phyloP scores from a whole-genome alignment of 2,888 invertebrate species.

The Ypsolopha scabrella region DNA sequence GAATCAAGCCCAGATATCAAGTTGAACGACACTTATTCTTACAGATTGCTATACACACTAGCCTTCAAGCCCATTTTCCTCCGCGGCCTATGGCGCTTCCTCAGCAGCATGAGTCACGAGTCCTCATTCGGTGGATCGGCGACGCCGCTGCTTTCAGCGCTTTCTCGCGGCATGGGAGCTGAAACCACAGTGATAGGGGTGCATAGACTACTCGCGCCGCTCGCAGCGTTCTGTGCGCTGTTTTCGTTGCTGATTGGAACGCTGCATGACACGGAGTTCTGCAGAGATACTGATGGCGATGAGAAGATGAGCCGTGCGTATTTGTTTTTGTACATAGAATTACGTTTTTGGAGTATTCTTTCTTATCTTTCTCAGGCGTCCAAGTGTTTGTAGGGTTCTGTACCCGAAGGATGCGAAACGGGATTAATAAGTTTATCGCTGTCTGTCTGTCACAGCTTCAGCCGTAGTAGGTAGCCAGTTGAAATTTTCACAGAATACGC shows the following conservation, averaged over 20 bases:
- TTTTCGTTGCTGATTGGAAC: constrained; percentile 85
- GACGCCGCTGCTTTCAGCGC: constrained; percentile 73
- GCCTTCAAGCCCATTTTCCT: constrained; percentile 85
- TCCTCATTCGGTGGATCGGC: constrained; percentile 53
- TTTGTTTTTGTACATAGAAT: neutral
- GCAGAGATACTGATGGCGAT: constrained; percentile 47
- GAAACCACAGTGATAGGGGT: constrained; percentile 70
- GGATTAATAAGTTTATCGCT: too few species aligned
- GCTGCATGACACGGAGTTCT: constrained; percentile 88
- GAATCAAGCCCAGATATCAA: too few species aligned
- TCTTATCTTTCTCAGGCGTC: too few species aligned
- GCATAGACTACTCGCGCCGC: constrained; percentile 77
- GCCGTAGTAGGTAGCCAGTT: too few species aligned
- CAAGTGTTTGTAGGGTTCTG: too few species aligned
- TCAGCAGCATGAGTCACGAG: constrained; percentile 50
- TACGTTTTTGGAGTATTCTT: neutral
- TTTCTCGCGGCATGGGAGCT: constrained; percentile 75
- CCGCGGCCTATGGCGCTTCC: constrained; percentile 78
- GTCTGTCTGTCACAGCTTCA: too few species aligned
- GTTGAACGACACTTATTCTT: constrained; percentile 5
- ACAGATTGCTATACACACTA: constrained; percentile 80
- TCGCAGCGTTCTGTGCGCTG: constrained; percentile 87
- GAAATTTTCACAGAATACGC: too few species aligned
- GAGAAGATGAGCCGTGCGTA: constrained; percentile 41
- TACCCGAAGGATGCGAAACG: too few species aligned